Percentiles rank a stretch among this genome's conserved stretches.
Evolutionary conservation across 2,888 invertebrate genomes (phyloP).

Genomic region (Eucera pruinosa): DNA sequence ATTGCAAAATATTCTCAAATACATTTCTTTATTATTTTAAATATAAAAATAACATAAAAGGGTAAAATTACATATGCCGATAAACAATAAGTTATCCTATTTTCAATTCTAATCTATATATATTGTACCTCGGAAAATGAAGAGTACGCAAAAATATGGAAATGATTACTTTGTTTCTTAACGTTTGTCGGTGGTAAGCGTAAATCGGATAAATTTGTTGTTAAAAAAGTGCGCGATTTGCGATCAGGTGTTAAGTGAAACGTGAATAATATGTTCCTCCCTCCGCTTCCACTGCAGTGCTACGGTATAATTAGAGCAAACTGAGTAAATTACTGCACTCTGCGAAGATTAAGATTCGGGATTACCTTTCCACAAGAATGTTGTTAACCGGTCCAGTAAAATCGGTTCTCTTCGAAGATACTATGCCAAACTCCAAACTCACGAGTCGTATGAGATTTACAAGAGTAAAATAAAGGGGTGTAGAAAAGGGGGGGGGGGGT

Average conservation of each 20-base stretch:
- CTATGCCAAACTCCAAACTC: constrained; percentile 28
- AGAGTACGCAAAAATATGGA: too few relatives aligned
- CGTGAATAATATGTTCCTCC: background rate
- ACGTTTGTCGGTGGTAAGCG: too few relatives aligned
- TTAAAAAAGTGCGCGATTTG: background rate
- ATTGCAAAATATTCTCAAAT: too few relatives aligned
- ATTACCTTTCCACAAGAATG: constrained; percentile 43
- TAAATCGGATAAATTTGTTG: background rate
- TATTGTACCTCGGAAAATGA: too few relatives aligned
- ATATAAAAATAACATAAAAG: too few relatives aligned
- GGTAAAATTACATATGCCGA: too few relatives aligned
- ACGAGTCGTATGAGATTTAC: constrained; percentile 32
- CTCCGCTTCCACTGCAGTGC: constrained; percentile 39
- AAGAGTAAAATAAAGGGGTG: constrained; percentile 4
- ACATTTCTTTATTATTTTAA: too few relatives aligned
- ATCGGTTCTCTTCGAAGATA: constrained; percentile 19
- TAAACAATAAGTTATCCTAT: too few relatives aligned
- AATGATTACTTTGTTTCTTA: too few relatives aligned
- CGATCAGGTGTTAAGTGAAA: background rate
- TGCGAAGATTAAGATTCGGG: constrained; percentile 12
- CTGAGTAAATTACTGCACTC: constrained; percentile 33
- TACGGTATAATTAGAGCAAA: constrained; percentile 25
- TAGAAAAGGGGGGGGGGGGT: background rate
- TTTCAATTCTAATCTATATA: too few relatives aligned
- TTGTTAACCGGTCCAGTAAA: constrained; percentile 28